phyloP scores from a whole-genome alignment of 2,888 invertebrate genomes.

The Julus scandinavius region DNA sequence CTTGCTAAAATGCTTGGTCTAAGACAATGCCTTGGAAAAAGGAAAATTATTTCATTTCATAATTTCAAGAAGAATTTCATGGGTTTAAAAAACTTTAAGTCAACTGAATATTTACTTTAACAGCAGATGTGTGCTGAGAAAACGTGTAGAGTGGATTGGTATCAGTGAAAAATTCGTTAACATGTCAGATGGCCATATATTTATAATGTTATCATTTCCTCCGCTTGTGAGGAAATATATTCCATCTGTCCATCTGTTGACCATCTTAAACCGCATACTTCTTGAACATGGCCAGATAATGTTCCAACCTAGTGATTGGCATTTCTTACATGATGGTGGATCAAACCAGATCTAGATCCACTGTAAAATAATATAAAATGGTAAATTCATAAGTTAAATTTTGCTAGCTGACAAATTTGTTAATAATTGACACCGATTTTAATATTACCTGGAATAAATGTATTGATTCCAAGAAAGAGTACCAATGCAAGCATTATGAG shows the following conservation, averaged over 20 bases:
- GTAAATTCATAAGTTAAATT: too few species aligned
- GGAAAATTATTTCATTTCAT: neutral
- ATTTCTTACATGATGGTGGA: conserved; percentile 93
- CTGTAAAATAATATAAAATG: conserved; percentile 72
- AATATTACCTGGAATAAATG: conserved; percentile 68
- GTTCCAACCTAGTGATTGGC: conserved; percentile 82
- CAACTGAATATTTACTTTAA: too few species aligned
- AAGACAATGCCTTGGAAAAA: conserved; percentile 78
- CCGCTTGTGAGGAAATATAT: conserved; percentile 94
- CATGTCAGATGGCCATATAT: conserved; percentile 85
- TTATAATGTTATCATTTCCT: conserved; percentile 94
- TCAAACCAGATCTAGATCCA: conserved; percentile 85
- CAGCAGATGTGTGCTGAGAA: conserved; percentile 67
- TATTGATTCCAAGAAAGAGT: conserved; percentile 92
- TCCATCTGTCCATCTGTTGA: conserved; percentile 93
- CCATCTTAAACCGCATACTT: conserved; percentile 97
- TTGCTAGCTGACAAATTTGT: too few species aligned
- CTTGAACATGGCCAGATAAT: conserved; percentile 74
- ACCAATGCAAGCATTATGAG: conserved; percentile 87
- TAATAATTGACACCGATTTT: too few species aligned
- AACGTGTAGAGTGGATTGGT: conserved; percentile 70
- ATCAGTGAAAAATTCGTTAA: conserved; percentile 63
- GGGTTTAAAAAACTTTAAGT: neutral
- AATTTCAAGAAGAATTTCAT: neutral
- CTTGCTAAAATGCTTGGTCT: conserved; percentile 89